Base-by-base conservation (phyloP, 2,797 vertebrate species). In the Sternotherus odoratus region DNA sequence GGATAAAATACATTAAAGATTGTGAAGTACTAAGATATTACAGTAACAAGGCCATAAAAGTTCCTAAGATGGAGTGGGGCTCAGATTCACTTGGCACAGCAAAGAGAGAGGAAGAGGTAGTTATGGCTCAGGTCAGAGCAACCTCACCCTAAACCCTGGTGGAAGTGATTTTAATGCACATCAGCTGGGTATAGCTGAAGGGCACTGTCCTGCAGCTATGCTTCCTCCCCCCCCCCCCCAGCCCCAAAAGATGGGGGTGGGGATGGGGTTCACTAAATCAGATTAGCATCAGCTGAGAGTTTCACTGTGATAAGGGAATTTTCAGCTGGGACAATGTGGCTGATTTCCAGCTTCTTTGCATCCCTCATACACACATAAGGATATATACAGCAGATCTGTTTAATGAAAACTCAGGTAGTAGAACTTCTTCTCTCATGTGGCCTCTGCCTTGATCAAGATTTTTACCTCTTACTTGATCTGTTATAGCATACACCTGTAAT, bases 281-380 rank as follows among this genome's bases (percentile, higher is more conserved):
- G 63, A 33, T 88, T 80, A n/a, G 2, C 85, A 85, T 83, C 95
- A 90, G 83, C 63, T 51, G 54, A 56, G 83, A 60, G 66, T 79
- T 11, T 77, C 48, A 15, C 39, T 33, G 74, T 60, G 83, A 82
- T 86, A 89, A 75, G 86, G 92, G 84, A 95, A 94, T 91, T 96
- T 89, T 95, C 93, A 94, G 87, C 93, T 95, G 89, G 86, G 56
- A 95, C 51, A 94, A 85, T 5, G 69, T 85, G 90, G 90, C 82
- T 95, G 89, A 75, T 75, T 94, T 85, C 66, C 91, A 85, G 87
- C 50, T 85, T 87, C 75, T 43, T 53, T 94, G 9, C 79, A 88
- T 82, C 86, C 48, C 54, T 63, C 51, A 60, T 12, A 54, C n/a
- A n/a, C 2, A 43, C 12, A 48, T 12, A 19, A 7, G 54, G 2